Evolutionary conservation across 2,888 invertebrate species (phyloP), one percentile per base, ranked within the genome.

Genomic region (Synergus gifuensis): DNA sequence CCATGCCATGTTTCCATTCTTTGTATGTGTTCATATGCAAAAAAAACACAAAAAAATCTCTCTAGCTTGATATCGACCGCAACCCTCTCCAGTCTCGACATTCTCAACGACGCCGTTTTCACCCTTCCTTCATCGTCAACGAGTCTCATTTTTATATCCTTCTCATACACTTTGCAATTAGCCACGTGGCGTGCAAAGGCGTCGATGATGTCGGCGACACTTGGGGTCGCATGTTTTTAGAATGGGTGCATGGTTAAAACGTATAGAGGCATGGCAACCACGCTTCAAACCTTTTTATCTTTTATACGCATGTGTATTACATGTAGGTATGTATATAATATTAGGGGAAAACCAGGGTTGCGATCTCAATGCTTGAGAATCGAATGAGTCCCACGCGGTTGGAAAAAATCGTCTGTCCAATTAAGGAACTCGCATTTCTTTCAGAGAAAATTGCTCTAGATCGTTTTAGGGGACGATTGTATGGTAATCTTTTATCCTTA

Each of bases 61-160:
- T 73, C n/a, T 3, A 54, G 40, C 36, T 2, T 83, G 79, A 83
- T 86, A 86, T 86, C 86, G 86, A 86, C 82, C 85, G 84, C 77
- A 76, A 78, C 81, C 84, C 76, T 83, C 82, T 80, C 82, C 82
- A 79, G 81, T 80, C 82, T 80, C 84, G 83, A 78, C 83, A 78
- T 82, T 82, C 79, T 83, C 84, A 83, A 83, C 85, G 81, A 78
- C 83, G 82, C 81, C 77, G 77, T 83, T 84, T 84, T 82, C 83
- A 81, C 82, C 83, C 79, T 84, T 81, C 79, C 78, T 81, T 81
- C 79, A 81, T 82, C 49, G 36, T 46, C 49, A 73, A 73, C 69
- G 69, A 73, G 49, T 36, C 49, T 36, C 36, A 73, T 73, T 73
- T 73, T 73, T 69, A 69, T 69, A 46, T 49, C 49, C 69, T 73